Evolutionary conservation across 2,888 invertebrate species (phyloP).

Genomic region (Nycteola revayana): DNA sequence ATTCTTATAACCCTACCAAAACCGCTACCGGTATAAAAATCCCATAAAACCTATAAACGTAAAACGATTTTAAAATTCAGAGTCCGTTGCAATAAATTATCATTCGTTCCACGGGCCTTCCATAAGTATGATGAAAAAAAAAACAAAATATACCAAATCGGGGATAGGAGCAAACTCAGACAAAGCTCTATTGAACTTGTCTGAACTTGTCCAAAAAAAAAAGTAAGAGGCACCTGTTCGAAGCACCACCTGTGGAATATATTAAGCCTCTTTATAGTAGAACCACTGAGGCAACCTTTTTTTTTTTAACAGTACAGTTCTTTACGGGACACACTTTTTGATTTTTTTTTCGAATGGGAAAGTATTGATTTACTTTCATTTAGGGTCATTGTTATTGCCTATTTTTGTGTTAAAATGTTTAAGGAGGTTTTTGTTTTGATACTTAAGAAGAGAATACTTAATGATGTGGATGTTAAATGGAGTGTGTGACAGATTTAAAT

Average conservation of each 20-base stretch:
- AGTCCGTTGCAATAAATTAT: slow-evolving; percentile 61
- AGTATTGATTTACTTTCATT: slow-evolving; percentile 38
- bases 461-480: slow-evolving; percentile 9
- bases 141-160: slow-evolving; percentile 53
- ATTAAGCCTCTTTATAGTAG: slow-evolving; percentile 34
- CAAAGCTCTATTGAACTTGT: slow-evolving; percentile 70
- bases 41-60: slow-evolving; percentile 22
- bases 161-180: slow-evolving; percentile 55
- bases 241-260: slow-evolving; percentile 70
- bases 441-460: slow-evolving; percentile 5
- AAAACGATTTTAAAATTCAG: slow-evolving; percentile 39
- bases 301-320: slow-evolving; percentile 23
- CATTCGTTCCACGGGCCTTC: slow-evolving; percentile 46
- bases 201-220: slow-evolving; percentile 55
- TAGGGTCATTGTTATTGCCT: slow-evolving; percentile 29
- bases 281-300: too few species aligned
- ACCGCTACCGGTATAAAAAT: slow-evolving; percentile 19
- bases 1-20: slow-evolving; percentile 10
- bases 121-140: slow-evolving; percentile 39
- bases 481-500: background rate
- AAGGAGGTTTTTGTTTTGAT: slow-evolving; percentile 20
- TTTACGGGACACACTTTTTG: slow-evolving; percentile 24
- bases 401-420: slow-evolving; percentile 28
- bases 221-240: slow-evolving; percentile 60
- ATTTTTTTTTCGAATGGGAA: slow-evolving; percentile 15